Evolutionary conservation across 23 tunicate species (phyloP), one percentile per base, ranked within the genome.

Genomic region (Ciona savignyi): DNA sequence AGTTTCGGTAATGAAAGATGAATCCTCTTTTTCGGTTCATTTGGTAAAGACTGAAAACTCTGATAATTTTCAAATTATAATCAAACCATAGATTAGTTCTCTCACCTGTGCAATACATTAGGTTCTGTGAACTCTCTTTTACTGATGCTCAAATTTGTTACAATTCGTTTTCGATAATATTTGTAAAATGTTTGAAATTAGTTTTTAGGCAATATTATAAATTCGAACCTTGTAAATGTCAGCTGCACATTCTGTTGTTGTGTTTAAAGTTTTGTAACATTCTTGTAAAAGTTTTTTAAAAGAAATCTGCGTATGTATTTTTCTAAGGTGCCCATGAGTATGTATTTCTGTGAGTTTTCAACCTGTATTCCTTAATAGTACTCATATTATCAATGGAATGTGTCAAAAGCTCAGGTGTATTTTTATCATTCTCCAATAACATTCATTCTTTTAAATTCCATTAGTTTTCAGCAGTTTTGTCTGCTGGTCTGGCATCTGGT

Each of bases 1-100:
- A 72, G 95, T 94, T 30, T 67, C 86, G 3, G 80, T 77, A 32
- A 81, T 94, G 81, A 83, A 83, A 42, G 86, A 84, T 34, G 99
- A 94, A 60, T 84, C 95, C 21, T 82, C 87, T 35, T 94, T 87
- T 32, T 70, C 74, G 29, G 81, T 87, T 9, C 31, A 68, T 63
- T 74, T 94, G 65, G 65, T 94, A 11, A 87, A 87, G 69, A 82
- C 67, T 66, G 85, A 82, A 49, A 68, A 32, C 27, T 34, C 82
- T 20, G 89, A 83, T 3, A 86, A 83, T 33, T 87, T 75, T 75
- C 96, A 83, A 56, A 76, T 89, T 9, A 79, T 89, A 27, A 35
- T 89, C 65, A 83, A 83, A 51, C 96, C 81, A 1, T 72, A 72
- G 75, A 42, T 42, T 15, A 42, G 15, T 42, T 42, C 11, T n/a